Evolutionary conservation across 2,797 vertebrate genomes (phyloP).

Genomic region (Gallinago nigripennis): DNA sequence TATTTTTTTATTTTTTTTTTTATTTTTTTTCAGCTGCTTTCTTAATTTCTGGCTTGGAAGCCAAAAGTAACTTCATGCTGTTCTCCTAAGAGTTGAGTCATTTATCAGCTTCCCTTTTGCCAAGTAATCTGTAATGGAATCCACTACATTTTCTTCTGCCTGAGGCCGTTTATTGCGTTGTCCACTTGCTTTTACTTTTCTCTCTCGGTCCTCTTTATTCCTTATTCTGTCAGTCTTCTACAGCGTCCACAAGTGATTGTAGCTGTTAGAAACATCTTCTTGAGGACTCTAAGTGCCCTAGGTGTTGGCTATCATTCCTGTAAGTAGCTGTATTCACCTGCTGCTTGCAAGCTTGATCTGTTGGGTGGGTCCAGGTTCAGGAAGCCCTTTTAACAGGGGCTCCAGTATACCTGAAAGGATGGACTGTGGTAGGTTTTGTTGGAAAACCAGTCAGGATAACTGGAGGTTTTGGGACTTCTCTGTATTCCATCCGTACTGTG

Average conservation of each 20-base stretch:
- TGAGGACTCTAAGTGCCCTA: background rate
- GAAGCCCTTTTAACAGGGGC: background rate
- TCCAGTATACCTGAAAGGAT: background rate
- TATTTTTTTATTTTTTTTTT: background rate
- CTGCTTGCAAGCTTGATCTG: background rate
- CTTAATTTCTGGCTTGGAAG: slow-evolving; percentile 39
- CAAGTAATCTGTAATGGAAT: slow-evolving; percentile 30
- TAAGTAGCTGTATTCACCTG: background rate
- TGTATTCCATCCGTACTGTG: background rate
- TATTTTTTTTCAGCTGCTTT: slow-evolving; percentile 28
- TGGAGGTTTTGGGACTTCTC: background rate
- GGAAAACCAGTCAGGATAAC: background rate
- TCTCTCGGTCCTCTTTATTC: background rate
- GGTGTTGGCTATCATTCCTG: background rate
- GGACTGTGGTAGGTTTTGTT: background rate
- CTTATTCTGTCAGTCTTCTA: background rate
- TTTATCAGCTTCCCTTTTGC: slow-evolving; percentile 16
- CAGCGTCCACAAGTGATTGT: background rate
- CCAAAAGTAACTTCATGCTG: background rate
- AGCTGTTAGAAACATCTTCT: background rate
- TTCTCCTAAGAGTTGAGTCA: slow-evolving; percentile 25
- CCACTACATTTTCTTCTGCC: background rate
- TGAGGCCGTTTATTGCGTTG: background rate
- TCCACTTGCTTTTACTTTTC: background rate
- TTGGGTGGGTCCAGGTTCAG: background rate